Base-by-base conservation (phyloP, 2,888 invertebrate species). In the Desoria tigrina region DNA sequence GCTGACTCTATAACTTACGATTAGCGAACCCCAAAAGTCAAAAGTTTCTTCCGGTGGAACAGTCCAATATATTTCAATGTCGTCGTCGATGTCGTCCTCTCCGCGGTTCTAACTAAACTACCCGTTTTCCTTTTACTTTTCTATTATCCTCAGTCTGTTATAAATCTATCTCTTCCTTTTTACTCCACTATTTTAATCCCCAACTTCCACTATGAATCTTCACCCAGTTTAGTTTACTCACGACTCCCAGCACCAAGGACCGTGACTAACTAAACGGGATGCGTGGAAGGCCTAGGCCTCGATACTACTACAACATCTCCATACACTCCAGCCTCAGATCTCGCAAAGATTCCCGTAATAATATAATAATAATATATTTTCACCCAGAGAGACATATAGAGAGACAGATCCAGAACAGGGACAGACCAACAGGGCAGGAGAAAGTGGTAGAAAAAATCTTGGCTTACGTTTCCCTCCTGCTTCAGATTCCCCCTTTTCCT, bases 1-100 rank as follows among this genome's bases (percentile, higher is more conserved):
- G 71, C 72, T 69, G 73, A 75, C 75, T 73, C 75, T 73, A 75
- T 75, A 75, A 75, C 75, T 75, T 75, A 75, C 75, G 75, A 75
- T 75, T 75, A 75, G 75, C 72, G 75, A 72, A 75, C 73, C 75
- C 75, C 75, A 75, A 75, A 75, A 73, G 73, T 75, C 75, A 72
- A 72, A 73, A 75, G 69, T 75, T 75, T 75, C 68, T 73, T 75
- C 71, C 67, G 69, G 71, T 68, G 68, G 71, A 70, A 70, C 66
- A 69, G 62, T 71, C 72, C 66, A 73, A 73, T 73, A 73, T 71
- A 71, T 75, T 71, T 75, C 74, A 75, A 73, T 73, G 74, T 71
- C 69, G 67, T 67, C 67, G 69, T 67, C 67, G 63, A 61, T 65
- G 65, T 69, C 63, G 61, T 58, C 53, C 57, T 61, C 58, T 64